Percentiles rank a stretch among this genome's conserved stretches.
phyloP scores from a whole-genome alignment of 2,888 invertebrate genomes.

The Thymelicus sylvestris region DNA sequence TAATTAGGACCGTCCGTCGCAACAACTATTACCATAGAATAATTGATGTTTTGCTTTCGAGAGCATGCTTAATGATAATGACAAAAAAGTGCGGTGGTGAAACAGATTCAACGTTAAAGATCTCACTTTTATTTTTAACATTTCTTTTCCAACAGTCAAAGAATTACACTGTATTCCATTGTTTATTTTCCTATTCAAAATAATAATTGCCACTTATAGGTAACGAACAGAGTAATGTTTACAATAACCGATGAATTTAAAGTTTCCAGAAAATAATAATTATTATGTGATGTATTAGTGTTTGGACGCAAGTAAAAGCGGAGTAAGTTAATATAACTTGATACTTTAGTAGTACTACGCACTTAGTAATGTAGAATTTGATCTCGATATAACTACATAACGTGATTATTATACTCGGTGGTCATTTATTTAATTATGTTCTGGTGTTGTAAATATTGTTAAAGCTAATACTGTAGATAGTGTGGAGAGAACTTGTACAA shows the following conservation, averaged over 20 bases:
- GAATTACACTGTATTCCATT: conserved; percentile 13
- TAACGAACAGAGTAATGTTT: neutral
- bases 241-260: conserved; percentile 7
- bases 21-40: conserved; percentile 26
- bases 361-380: neutral
- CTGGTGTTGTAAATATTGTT: conserved; percentile 1
- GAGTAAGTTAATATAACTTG: neutral
- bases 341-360: neutral
- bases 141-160: conserved; percentile 20
- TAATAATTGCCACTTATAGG: neutral
- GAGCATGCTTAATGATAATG: conserved; percentile 14
- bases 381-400: neutral
- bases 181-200: neutral
- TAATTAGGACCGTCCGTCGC: neutral
- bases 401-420: neutral
- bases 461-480: neutral
- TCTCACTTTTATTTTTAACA: conserved; percentile 24
- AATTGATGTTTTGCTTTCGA: conserved; percentile 34
- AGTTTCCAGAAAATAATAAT: neutral
- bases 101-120: conserved; percentile 10
- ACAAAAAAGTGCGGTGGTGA: conserved; percentile 28
- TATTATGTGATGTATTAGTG: neutral
- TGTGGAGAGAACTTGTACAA: neutral
- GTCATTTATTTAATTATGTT: neutral
- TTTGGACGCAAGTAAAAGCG: neutral